Base-by-base conservation (phyloP, 2,113 vertebrate species). In the Erpornis zantholeuca region DNA sequence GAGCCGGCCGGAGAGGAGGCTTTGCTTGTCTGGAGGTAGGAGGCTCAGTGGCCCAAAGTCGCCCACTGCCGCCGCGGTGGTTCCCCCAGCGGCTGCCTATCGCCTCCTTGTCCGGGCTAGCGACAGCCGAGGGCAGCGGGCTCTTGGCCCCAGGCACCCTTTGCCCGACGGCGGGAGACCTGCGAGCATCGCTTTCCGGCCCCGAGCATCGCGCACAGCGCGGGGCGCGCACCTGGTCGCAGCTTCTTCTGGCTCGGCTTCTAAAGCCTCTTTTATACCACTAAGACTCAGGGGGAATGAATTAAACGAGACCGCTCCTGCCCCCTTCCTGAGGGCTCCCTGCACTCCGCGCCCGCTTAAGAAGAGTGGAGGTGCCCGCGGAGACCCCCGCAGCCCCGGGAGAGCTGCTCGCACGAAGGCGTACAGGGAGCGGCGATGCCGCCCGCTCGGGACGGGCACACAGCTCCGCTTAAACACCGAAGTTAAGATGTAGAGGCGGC, bases 361-460 rank as follows among this genome's bases (percentile, higher is more conserved):
- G 78, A 23, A 27, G 28, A 15, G 54, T 0, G 29, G 29, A 47
- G 14, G 21, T 18, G 17, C 29, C 86, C 47, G 16, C 12, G 28
- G 56, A 21, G 64, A 31, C 10, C 8, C 36, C 45, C 38, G 8
- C 6, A 56, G n/a, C n/a, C n/a, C n/a, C n/a, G n/a, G n/a, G n/a
- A n/a, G n/a, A n/a, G n/a, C n/a, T n/a, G n/a, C n/a, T n/a, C 29
- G 16, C 57, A 4, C 5, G 2, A 3, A 9, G 65, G 12, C 3
- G 27, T 0, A 1, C 47, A 10, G 83, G 7, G 12, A 23, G 65
- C 11, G 24, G 63, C 0, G 79, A 2, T 29, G 71, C 40, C 11
- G 44, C 4, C 11, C 33, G 10, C 76, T 23, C 35, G 9, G 29
- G 11, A 19, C 12, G 36, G 69, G 8, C 64, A 10, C 44, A 4